Evolutionary conservation across 2,113 vertebrate species (phyloP), one percentile per base, ranked within the genome.

Genomic region (Xenopus borealis): DNA sequence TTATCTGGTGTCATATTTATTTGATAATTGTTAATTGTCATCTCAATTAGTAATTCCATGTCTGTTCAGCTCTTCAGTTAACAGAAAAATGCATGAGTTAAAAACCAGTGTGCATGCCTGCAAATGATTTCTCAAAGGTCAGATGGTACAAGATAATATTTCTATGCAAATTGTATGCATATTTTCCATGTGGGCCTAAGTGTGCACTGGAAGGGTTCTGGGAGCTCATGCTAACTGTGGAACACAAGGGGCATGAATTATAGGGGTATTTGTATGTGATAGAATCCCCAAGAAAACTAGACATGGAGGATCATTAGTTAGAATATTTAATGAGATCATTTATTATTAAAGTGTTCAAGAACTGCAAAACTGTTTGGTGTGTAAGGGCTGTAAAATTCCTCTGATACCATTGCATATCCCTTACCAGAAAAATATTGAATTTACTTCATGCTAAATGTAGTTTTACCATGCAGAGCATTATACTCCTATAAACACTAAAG

Each of bases 191-290:
- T 9, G 47, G 47, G 3, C 14, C 57, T 18, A 10, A 12, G 16
- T 58, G n/a, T 58, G 57, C 57, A 58, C 10, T 18, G 4, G 17
- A 20, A n/a, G 19, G 19, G 57, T 16, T 9, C 17, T 18, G 17
- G 14, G 10, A 58, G 57, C 16, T 17, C 16, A 58, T 58, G n/a
- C 57, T 11, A 18, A 13, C 47, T 50, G 53, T n/a, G 53, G 53
- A n/a, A n/a, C 53, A n/a, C 53, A 16, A 55, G 53, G 53, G 53
- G 53, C 53, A 55, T 4, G 53, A 5, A 55, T 55, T 55, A 1
- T n/a, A n/a, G 53, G 17, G 53, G 53, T 55, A n/a, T n/a, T n/a
- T 55, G 53, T 55, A 55, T 55, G 53, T n/a, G 53, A 55, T 55
- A 55, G 17, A 55, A 55, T 55, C 17, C 53, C 53, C 14, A n/a